Conservation (phyloP, 2,888 invertebrate species). For the Eledone cirrhosa region DNA sequence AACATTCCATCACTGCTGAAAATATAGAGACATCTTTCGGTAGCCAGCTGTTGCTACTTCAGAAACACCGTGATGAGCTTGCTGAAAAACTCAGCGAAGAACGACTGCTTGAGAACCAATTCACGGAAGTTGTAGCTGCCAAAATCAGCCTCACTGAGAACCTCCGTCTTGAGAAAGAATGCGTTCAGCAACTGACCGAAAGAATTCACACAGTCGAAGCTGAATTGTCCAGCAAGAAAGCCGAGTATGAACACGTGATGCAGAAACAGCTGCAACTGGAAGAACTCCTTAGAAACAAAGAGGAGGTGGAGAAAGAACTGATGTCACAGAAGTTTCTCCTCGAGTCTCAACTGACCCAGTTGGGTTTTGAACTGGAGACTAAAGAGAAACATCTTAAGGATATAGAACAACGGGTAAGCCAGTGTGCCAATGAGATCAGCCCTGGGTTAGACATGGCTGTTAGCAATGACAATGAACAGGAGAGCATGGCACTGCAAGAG, state of each 20-base stretch:
- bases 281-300: constrained; percentile 54
- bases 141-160: constrained; percentile 50
- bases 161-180: constrained; percentile 51
- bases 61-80: constrained; percentile 55
- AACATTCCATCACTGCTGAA: constrained; percentile 36
- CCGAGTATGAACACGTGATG: constrained; percentile 47
- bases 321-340: constrained; percentile 56
- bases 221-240: constrained; percentile 46
- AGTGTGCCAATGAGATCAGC: background rate
- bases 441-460: background rate
- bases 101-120: constrained; percentile 38
- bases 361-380: constrained; percentile 53
- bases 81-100: constrained; percentile 45
- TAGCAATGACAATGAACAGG: background rate
- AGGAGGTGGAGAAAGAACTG: constrained; percentile 53
- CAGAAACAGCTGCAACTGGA: constrained; percentile 54
- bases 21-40: constrained; percentile 47
- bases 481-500: background rate
- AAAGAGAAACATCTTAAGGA: constrained; percentile 50
- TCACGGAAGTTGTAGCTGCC: constrained; percentile 46
- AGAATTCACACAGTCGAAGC: constrained; percentile 51
- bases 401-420: constrained; percentile 37
- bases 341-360: constrained; percentile 54
- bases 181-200: constrained; percentile 46
- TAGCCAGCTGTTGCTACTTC: constrained; percentile 52